Evolutionary conservation across 2,113 vertebrate genomes (phyloP).

Genomic region (Spea bombifrons): DNA sequence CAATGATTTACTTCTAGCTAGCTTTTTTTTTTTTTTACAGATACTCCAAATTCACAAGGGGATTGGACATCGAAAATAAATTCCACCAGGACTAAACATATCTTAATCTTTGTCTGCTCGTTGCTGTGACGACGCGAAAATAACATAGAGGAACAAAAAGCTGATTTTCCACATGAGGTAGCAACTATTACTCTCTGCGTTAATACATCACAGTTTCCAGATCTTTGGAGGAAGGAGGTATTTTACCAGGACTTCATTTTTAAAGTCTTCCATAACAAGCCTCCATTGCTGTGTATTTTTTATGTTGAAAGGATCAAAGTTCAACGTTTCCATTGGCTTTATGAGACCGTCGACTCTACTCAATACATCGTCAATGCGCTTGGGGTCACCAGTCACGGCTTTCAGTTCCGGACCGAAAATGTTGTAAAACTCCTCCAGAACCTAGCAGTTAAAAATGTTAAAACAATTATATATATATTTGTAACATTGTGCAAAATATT

Average conservation of each 20-base stretch:
- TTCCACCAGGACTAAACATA: too few relatives aligned
- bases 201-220: too few relatives aligned
- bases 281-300: conserved; percentile 73
- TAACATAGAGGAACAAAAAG: too few relatives aligned
- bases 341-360: conserved; percentile 72
- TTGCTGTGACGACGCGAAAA: too few relatives aligned
- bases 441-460: conserved; percentile 59
- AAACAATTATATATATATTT: conserved; percentile 3
- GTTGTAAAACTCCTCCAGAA: conserved; percentile 82
- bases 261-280: conserved; percentile 77
- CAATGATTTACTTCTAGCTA: too few relatives aligned
- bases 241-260: conserved; percentile 71
- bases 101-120: too few relatives aligned
- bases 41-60: too few relatives aligned
- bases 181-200: too few relatives aligned
- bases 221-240: not conserved
- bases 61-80: too few relatives aligned
- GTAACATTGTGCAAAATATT: not conserved
- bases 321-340: conserved; percentile 70
- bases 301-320: conserved; percentile 80
- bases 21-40: too few relatives aligned
- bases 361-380: conserved; percentile 73
- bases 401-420: conserved; percentile 83
- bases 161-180: too few relatives aligned
- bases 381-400: conserved; percentile 76